Base-by-base conservation (phyloP, 2,797 vertebrate genomes). In the Simalia tracyae region DNA sequence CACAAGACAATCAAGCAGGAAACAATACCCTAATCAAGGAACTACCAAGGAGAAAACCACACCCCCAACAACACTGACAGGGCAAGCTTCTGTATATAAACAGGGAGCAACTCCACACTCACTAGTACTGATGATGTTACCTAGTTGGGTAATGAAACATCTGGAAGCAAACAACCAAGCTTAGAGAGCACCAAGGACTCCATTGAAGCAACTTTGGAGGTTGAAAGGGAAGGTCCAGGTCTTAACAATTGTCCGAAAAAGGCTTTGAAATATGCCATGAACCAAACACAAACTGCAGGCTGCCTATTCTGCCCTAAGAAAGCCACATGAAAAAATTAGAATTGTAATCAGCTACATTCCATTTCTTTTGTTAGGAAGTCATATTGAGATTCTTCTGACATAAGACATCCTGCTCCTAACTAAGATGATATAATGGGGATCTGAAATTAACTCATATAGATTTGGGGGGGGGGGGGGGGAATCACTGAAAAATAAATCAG, bases 391-490 rank as follows among this genome's bases (percentile, higher is more conserved):
- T 42, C 68, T 36, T 72, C n/a, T 11, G 36, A 76, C 36, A 72
- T n/a, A 60, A 19, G 28, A 36, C 8, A 76, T 76, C 15, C 68
- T 76, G 36, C 15, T 36, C 31, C 15, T 6, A 42, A 15, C 6
- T 36, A 19, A 31, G 6, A 42, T 36, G 31, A 72, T 36, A 72
- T 2, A 15, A 36, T 42, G 68, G 31, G 15, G 17, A 76, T 36
- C 17, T 76, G 31, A 76, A 76, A 76, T 76, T 36, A 7, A 76
- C 9, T 76, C 42, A 0, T 72, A 72, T 36, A 8, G 15, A 2
- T 3, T 59, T 5, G 4, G 17, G 1, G 15, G 6, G 6, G 31
- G 6, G 31, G 1, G 31, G 31, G 31, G 0, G 26, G 26, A 19
- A 36, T 36, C 2, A 19, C 19, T 72, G 68, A 72, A 36, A 72